Evolutionary conservation across 2,888 invertebrate species (phyloP).

Genomic region (Boloria euphrosyne): DNA sequence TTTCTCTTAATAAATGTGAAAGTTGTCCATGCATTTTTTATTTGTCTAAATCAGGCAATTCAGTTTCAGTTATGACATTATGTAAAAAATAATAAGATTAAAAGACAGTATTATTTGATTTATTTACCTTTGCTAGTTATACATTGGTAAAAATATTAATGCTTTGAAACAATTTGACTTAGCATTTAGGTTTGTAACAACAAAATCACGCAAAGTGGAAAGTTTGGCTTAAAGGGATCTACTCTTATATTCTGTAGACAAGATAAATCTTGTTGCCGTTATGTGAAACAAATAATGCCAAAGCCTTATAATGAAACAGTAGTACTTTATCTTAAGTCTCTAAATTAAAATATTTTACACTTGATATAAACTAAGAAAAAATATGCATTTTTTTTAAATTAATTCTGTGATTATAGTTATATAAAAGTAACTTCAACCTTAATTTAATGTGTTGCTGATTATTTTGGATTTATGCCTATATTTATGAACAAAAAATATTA

Average conservation of each 20-base stretch:
- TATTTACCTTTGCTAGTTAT: constrained; percentile 81
- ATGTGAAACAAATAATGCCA: constrained; percentile 56
- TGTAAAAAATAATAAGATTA: constrained; percentile 27
- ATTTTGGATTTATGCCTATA: constrained; percentile 53
- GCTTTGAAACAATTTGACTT: constrained; percentile 80
- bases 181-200: constrained; percentile 75
- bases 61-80: background rate
- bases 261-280: constrained; percentile 54
- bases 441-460: constrained; percentile 49
- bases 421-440: constrained; percentile 52
- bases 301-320: constrained; percentile 70
- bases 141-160: constrained; percentile 82
- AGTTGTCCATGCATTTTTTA: constrained; percentile 29
- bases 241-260: constrained; percentile 50
- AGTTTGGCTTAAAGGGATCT: constrained; percentile 53
- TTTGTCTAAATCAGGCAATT: constrained; percentile 10
- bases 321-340: constrained; percentile 76
- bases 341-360: constrained; percentile 78
- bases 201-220: constrained; percentile 64
- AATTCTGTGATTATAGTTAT: constrained; percentile 51
- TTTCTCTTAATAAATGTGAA: constrained; percentile 53
- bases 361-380: constrained; percentile 67
- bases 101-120: constrained; percentile 77
- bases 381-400: constrained; percentile 53
- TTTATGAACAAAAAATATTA: constrained; percentile 50